Evolutionary conservation across 2,797 vertebrate genomes (phyloP).

Genomic region (Balearica regulorum): DNA sequence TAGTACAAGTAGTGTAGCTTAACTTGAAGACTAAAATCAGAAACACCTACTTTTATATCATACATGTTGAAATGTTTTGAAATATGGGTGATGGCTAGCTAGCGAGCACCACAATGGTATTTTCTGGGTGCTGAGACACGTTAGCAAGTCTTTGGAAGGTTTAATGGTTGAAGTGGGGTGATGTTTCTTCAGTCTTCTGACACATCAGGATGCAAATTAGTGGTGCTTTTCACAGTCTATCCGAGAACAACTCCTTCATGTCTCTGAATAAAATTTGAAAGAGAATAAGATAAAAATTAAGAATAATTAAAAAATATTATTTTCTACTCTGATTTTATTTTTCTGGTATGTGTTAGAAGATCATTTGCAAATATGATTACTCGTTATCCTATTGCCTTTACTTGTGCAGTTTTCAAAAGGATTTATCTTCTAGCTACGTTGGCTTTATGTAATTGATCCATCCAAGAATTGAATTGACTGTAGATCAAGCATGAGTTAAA

Average conservation of each 20-base stretch:
- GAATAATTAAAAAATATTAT: background rate
- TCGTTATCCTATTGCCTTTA: background rate
- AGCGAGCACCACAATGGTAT: background rate
- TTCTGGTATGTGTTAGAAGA: background rate
- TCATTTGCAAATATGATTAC: background rate
- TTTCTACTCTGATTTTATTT: background rate
- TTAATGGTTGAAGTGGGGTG: background rate
- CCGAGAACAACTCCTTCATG: background rate
- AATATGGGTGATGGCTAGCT: background rate
- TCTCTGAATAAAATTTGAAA: background rate
- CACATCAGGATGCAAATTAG: background rate
- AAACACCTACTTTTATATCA: background rate
- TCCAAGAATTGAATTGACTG: background rate
- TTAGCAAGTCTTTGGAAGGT: background rate
- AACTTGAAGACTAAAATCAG: background rate
- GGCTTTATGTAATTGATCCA: background rate
- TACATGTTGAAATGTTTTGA: background rate
- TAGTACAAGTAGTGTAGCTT: background rate
- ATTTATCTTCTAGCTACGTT: background rate
- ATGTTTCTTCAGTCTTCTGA: background rate
- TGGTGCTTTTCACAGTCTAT: background rate
- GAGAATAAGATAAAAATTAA: background rate
- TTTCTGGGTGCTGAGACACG: background rate
- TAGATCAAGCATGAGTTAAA: background rate
- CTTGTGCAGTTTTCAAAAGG: background rate